phyloP scores from a whole-genome alignment of 2,797 vertebrate species.

The Anguilla pacifica region DNA sequence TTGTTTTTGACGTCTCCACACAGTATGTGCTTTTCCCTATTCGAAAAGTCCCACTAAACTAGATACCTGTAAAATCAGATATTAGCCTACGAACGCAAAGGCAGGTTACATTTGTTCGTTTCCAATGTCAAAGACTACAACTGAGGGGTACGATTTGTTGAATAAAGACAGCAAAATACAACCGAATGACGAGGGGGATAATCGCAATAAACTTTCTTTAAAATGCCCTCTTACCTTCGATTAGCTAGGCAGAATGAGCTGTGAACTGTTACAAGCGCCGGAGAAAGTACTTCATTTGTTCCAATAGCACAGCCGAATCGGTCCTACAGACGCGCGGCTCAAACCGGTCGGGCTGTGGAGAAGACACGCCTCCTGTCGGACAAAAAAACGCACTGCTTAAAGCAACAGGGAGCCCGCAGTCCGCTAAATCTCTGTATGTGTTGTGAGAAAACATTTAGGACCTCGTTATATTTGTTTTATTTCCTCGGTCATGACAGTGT shows the following conservation, averaged over 20 bases:
- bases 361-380: conserved; percentile 88
- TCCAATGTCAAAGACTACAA: conserved; percentile 1
- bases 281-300: conserved; percentile 69
- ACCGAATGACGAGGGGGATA: conserved; percentile 11
- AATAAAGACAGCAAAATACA: conserved; percentile 25
- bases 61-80: conserved; percentile 7
- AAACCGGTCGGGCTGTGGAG: conserved; percentile 63
- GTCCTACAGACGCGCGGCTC: conserved; percentile 58
- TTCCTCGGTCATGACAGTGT: background rate
- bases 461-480: conserved; percentile 18
- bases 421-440: background rate
- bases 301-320: conserved; percentile 57
- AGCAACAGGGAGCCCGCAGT: conserved; percentile 58
- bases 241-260: conserved; percentile 45
- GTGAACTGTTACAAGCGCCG: conserved; percentile 57
- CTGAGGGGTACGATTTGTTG: background rate
- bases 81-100: background rate
- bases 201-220: conserved; percentile 35
- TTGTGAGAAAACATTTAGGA: conserved; percentile 14
- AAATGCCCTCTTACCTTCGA: conserved; percentile 61
- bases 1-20: background rate
- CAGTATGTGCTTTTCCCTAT: background rate
- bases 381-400: conserved; percentile 66
- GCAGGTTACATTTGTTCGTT: conserved; percentile 7
- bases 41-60: background rate